Conservation (phyloP, 2,888 invertebrate genomes). For the Rutpela maculata region DNA sequence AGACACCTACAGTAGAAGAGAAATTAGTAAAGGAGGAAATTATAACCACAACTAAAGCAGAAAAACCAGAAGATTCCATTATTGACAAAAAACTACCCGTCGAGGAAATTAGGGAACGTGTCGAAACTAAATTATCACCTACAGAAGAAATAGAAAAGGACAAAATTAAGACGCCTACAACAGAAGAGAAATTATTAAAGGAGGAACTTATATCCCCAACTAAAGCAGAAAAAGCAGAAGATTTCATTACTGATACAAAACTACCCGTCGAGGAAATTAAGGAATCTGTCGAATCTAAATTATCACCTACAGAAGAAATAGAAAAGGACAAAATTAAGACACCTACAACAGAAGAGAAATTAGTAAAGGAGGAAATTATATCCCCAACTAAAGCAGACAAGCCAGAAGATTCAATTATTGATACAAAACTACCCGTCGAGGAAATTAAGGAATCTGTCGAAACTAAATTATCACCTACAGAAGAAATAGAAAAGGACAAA, state of each 20-base stretch:
- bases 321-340: too few species aligned
- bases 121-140: background rate
- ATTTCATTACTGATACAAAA: background rate
- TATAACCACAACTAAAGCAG: background rate
- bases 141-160: background rate
- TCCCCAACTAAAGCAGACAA: background rate
- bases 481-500: background rate
- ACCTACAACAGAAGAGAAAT: too few species aligned
- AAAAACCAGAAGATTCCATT: background rate
- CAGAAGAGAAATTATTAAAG: too few species aligned
- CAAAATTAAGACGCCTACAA: background rate
- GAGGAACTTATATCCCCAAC: background rate
- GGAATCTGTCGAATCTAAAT: constrained; percentile 11
- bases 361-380: background rate
- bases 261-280: constrained; percentile 1
- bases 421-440: background rate
- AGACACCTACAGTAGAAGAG: too few species aligned
- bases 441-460: background rate
- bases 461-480: background rate
- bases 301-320: background rate
- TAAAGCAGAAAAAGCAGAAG: background rate
- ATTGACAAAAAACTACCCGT: background rate
- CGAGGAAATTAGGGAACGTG: background rate
- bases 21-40: background rate
- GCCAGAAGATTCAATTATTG: background rate